phyloP scores from a whole-genome alignment of 2,113 vertebrate species.

The Saimiri boliviensis region DNA sequence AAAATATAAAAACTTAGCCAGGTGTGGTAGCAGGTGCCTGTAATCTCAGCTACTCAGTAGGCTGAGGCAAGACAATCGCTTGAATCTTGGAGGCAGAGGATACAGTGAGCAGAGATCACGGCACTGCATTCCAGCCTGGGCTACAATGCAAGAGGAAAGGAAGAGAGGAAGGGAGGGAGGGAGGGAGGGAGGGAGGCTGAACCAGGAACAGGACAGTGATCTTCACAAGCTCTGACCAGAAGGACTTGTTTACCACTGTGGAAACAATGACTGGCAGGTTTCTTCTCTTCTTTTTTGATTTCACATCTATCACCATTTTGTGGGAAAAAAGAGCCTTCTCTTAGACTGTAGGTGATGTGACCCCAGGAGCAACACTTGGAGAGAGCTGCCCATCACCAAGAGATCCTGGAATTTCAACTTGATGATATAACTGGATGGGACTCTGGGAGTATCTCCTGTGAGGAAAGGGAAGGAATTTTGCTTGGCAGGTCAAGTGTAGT shows the following conservation, averaged over 20 bases:
- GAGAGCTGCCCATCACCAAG: background rate
- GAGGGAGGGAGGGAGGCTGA: too few relatives aligned
- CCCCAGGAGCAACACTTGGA: background rate
- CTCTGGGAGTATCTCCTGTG: background rate
- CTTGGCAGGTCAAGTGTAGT: background rate
- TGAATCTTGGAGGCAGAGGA: too few relatives aligned
- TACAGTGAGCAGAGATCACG: too few relatives aligned
- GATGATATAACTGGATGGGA: background rate
- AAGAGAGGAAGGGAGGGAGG: too few relatives aligned
- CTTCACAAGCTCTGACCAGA: background rate
- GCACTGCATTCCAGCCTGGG: too few relatives aligned
- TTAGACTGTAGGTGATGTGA: background rate
- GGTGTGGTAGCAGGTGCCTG: too few relatives aligned
- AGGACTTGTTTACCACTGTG: background rate
- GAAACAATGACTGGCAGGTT: background rate
- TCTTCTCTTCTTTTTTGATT: background rate
- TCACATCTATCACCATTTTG: background rate
- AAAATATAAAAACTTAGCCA: too few relatives aligned
- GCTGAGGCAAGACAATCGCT: too few relatives aligned
- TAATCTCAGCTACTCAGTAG: too few relatives aligned
- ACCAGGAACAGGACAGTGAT: background rate
- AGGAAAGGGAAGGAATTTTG: background rate
- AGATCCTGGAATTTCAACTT: background rate
- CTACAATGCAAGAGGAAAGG: too few relatives aligned
- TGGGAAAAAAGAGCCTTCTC: background rate